phyloP scores from a whole-genome alignment of 92 coral and sea anemone species.

The Paramuricea clavata region DNA sequence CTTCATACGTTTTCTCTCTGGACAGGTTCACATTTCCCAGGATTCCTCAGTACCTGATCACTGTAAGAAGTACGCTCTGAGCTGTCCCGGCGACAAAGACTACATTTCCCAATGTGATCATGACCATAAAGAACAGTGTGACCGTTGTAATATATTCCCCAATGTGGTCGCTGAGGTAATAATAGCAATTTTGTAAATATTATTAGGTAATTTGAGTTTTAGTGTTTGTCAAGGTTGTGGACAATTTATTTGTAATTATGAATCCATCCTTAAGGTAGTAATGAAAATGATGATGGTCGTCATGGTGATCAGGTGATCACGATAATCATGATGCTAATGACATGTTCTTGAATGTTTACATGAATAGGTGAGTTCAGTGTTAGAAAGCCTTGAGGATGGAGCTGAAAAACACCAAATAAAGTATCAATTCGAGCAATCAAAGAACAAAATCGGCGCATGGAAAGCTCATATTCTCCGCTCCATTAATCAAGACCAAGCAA shows the following conservation, averaged over 20 bases:
- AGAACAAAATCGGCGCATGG: conserved; percentile 13
- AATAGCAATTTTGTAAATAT: background rate
- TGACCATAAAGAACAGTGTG: conserved; percentile 25
- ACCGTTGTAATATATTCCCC: conserved; percentile 10
- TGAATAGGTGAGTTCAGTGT: too few species aligned
- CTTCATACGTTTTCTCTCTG: background rate
- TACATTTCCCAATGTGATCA: conserved; percentile 3
- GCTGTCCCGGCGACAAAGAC: background rate
- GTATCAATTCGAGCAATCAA: background rate
- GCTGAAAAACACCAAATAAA: conserved; percentile 13
- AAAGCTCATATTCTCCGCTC: conserved; percentile 33
- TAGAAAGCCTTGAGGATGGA: background rate
- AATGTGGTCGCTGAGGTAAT: background rate
- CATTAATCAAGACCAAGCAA: conserved; percentile 36
- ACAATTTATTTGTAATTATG: too few species aligned
- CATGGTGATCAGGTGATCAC: too few species aligned
- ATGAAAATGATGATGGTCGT: too few species aligned
- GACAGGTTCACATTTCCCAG: conserved; percentile 1
- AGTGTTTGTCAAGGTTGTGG: too few species aligned
- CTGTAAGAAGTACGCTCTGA: background rate
- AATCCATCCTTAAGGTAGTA: too few species aligned
- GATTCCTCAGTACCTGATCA: conserved; percentile 20
- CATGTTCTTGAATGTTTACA: too few species aligned
- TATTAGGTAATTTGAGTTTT: too few species aligned
- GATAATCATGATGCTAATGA: too few species aligned